Evolutionary conservation across 2,797 vertebrate species (phyloP).

Genomic region (Hydrolagus colliei): DNA sequence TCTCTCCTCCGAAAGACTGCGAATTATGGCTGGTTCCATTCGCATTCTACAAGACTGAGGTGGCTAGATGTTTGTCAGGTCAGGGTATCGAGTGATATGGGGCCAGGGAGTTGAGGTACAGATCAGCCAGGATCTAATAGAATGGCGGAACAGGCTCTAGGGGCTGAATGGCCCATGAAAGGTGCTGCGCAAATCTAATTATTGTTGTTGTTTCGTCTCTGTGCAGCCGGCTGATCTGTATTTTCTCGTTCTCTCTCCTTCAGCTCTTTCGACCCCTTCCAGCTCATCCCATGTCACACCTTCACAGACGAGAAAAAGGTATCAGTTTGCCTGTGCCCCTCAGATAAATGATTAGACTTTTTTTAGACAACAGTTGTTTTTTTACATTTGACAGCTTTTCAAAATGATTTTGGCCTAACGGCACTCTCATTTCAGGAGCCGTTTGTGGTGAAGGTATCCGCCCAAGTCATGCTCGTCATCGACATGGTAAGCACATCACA

Average conservation of each 20-base stretch:
- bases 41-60: too few relatives aligned
- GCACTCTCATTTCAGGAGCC: slow-evolving; percentile 67
- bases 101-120: too few relatives aligned
- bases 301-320: slow-evolving; percentile 86
- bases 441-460: slow-evolving; percentile 81
- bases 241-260: slow-evolving; percentile 15
- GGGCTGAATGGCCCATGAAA: too few relatives aligned
- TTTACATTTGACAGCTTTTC: neutral
- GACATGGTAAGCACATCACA: slow-evolving; percentile 74
- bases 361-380: neutral
- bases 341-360: neutral
- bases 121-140: too few relatives aligned
- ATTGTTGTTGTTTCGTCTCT: too few relatives aligned
- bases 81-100: too few relatives aligned
- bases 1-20: too few relatives aligned
- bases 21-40: too few relatives aligned
- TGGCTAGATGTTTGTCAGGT: too few relatives aligned
- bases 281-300: slow-evolving; percentile 82
- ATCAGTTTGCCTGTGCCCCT: slow-evolving; percentile 33
- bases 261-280: slow-evolving; percentile 92
- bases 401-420: neutral
- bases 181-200: too few relatives aligned
- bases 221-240: neutral
- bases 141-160: too few relatives aligned
- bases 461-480: slow-evolving; percentile 88